A percentile compares a stretch with the other conserved stretches of the same genome.
These are phyloP conservation scores for Neoniphon sammara DNA, from an alignment of 2,797 vertebrate species.

Conservation along the genomic window DNA sequence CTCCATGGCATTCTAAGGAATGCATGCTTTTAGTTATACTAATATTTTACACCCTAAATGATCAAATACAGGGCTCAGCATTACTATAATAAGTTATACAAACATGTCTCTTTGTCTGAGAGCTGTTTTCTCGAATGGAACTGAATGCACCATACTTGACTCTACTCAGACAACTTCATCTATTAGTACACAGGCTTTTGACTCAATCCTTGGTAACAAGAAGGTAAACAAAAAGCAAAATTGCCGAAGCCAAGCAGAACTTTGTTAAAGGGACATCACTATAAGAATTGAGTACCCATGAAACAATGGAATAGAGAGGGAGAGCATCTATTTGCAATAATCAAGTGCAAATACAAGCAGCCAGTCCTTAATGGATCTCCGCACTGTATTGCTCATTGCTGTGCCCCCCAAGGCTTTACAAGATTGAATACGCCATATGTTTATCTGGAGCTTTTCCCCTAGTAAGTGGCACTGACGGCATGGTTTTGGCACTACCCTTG, in stretches of 20 bases:
- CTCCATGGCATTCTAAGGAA: slow-evolving; percentile 15
- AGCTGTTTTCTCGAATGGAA: slow-evolving; percentile 23
- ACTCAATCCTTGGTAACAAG: slow-evolving; percentile 11
- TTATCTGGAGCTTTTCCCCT: slow-evolving; percentile 74
- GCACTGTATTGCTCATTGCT: slow-evolving; percentile 72
- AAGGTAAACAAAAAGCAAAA: slow-evolving; percentile 31
- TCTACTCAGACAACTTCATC: slow-evolving; percentile 34
- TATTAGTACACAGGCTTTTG: slow-evolving; percentile 25
- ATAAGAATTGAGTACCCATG: slow-evolving; percentile 43
- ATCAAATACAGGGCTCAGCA: slow-evolving; percentile 42
- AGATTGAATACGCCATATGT: slow-evolving; percentile 82
- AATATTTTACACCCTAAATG: slow-evolving; percentile 18
- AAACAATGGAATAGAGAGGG: slow-evolving; percentile 59
- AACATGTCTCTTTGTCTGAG: slow-evolving; percentile 39
- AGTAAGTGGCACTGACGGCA: slow-evolving; percentile 72
- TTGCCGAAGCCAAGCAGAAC: slow-evolving; percentile 11
- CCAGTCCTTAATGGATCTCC: slow-evolving; percentile 74
- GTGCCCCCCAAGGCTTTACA: slow-evolving; percentile 71
- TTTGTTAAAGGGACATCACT: slow-evolving; percentile 55
- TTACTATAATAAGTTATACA: slow-evolving; percentile 34
- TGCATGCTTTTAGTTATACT: slow-evolving; percentile 38
- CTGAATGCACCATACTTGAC: slow-evolving; percentile 17
- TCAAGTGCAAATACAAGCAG: slow-evolving; percentile 76
- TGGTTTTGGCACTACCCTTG: slow-evolving; percentile 72
- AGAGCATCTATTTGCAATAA: slow-evolving; percentile 72